Conservation (phyloP, 2,888 invertebrate genomes). For the Amphipyra tragopoginis region DNA sequence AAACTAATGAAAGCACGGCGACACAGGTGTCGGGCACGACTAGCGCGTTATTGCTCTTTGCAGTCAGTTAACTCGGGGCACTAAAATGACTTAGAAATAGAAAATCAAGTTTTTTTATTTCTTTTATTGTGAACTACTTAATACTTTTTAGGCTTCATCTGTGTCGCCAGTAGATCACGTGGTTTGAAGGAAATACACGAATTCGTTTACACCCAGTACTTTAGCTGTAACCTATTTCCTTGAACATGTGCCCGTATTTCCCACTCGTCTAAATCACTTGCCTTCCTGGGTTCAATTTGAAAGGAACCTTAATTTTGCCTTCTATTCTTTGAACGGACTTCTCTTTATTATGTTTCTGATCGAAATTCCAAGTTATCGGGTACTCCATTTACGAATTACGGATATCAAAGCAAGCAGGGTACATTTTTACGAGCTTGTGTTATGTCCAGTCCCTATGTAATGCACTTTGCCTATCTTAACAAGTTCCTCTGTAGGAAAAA, state of each 20-base stretch:
- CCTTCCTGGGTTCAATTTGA: slow-evolving; percentile 19
- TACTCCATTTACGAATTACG: slow-evolving; percentile 21
- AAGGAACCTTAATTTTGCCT: slow-evolving; percentile 21
- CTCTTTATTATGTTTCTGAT: slow-evolving; percentile 36
- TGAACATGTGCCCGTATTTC: slow-evolving; percentile 17
- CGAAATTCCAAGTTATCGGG: slow-evolving; percentile 40
- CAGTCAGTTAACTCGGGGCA: too few relatives aligned
- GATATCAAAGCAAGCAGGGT: slow-evolving; percentile 14
- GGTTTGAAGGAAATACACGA: too few relatives aligned
- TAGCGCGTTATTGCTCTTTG: too few relatives aligned
- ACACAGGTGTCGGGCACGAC: too few relatives aligned
- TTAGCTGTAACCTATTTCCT: slow-evolving; percentile 7
- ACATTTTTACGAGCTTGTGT: slow-evolving; percentile 14
- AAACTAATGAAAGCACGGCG: too few relatives aligned
- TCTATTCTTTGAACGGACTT: slow-evolving; percentile 36
- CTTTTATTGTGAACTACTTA: too few relatives aligned
- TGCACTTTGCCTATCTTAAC: slow-evolving; percentile 14
- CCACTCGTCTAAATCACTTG: slow-evolving; percentile 30
- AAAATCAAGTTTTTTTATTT: too few relatives aligned
- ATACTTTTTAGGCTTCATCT: too few relatives aligned
- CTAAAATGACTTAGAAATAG: too few relatives aligned
- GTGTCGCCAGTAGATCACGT: too few relatives aligned
- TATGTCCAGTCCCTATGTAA: slow-evolving; percentile 1
- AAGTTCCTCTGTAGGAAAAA: slow-evolving; percentile 1
- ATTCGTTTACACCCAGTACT: too few relatives aligned